A percentile compares a stretch with the other conserved stretches of the same genome.
These are phyloP conservation scores for Chrysolina americana DNA, from an alignment of 2,888 invertebrate genomes.

Conservation along the genomic window DNA sequence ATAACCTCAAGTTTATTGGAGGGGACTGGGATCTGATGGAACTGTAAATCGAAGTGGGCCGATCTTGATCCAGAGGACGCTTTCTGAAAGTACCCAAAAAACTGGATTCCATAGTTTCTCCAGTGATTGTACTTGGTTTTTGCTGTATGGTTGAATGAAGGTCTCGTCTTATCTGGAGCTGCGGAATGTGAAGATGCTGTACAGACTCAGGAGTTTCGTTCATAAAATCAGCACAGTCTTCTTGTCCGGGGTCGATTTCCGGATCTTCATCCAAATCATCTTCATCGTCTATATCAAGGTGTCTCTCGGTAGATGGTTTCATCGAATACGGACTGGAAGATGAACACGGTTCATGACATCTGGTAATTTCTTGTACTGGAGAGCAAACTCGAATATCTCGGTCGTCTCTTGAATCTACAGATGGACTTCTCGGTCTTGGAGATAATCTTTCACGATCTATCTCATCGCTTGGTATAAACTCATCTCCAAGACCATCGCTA, in stretches of 20 bases:
- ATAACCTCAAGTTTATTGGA: constrained; percentile 63
- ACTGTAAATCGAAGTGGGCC: constrained; percentile 58
- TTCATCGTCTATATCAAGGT: constrained; percentile 62
- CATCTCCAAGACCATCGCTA: constrained; percentile 73
- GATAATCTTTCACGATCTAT: constrained; percentile 66
- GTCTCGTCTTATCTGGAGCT: constrained; percentile 83
- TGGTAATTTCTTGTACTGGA: constrained; percentile 75
- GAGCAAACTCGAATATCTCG: constrained; percentile 70
- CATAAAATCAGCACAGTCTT: constrained; percentile 63
- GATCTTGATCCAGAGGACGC: constrained; percentile 73
- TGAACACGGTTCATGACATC: constrained; percentile 74
- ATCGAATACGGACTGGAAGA: constrained; percentile 77
- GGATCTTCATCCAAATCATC: constrained; percentile 65
- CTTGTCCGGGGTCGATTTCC: constrained; percentile 68
- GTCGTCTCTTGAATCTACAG: constrained; percentile 65
- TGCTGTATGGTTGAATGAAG: constrained; percentile 72
- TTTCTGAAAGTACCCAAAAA: constrained; percentile 74
- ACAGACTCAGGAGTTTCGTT: constrained; percentile 70
- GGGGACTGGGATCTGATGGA: constrained; percentile 63
- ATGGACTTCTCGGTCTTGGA: constrained; percentile 64
- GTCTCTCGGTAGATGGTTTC: constrained; percentile 76
- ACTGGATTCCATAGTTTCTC: constrained; percentile 70
- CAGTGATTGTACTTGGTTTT: constrained; percentile 65
- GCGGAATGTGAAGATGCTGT: constrained; percentile 58
- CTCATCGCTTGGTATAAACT: constrained; percentile 66